Evolutionary conservation across 1,140 invertebrate species (phyloP).

Genomic region (Hormaphis cornu): DNA sequence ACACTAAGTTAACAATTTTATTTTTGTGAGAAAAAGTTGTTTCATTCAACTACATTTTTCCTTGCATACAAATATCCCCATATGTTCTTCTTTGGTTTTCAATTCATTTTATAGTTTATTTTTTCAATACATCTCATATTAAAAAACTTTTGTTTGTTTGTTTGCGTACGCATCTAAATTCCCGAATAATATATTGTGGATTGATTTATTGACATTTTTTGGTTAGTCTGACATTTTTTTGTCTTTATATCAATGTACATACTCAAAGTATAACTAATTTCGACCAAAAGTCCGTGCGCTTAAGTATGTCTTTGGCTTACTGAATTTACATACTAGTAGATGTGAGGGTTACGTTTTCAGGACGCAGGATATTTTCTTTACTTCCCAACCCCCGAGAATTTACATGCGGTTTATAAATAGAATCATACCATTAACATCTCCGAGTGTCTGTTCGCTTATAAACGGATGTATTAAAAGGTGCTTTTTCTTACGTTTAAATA

Average conservation of each 20-base stretch:
- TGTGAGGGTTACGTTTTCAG: constrained; percentile 12
- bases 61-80: no score
- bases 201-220: no score
- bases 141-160: no score
- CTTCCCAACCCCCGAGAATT: background rate
- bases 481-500: constrained; percentile 23
- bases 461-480: constrained; percentile 31
- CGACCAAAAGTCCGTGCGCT: background rate
- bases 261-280: background rate
- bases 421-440: constrained; percentile 20
- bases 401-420: background rate
- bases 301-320: background rate
- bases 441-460: constrained; percentile 30
- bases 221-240: background rate
- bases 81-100: no score
- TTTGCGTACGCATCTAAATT: no score
- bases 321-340: background rate
- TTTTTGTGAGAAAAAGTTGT: no score
- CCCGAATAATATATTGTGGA: no score
- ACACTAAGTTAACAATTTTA: no score
- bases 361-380: background rate
- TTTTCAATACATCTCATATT: no score
- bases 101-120: no score
- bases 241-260: background rate
- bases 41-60: no score